Conservation (phyloP, 1,140 invertebrate species). For the Meloidogyne chitwoodi region DNA sequence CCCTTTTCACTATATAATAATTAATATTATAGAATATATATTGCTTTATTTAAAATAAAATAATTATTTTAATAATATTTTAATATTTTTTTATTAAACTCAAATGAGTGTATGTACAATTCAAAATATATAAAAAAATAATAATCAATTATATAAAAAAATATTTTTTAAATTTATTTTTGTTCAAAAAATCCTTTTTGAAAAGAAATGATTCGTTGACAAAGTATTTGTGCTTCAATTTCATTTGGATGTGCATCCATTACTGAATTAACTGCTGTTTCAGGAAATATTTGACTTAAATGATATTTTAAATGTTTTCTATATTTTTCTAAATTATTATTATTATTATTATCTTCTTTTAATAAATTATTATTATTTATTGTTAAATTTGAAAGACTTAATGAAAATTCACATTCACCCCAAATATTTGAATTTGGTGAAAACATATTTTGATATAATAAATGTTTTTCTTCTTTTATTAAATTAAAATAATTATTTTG, state of each 20-base stretch:
- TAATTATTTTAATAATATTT: too few relatives aligned
- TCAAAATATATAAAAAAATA: too few relatives aligned
- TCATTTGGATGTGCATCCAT: constrained; percentile 52
- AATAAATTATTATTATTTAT: not conserved
- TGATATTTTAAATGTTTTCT: constrained; percentile 37
- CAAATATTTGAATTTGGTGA: not conserved
- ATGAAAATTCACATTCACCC: constrained; percentile 21
- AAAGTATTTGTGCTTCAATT: constrained; percentile 45
- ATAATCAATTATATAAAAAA: too few relatives aligned
- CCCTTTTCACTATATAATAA: not conserved
- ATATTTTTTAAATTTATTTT: too few relatives aligned
- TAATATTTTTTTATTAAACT: too few relatives aligned
- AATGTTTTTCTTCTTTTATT: too few relatives aligned
- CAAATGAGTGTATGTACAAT: too few relatives aligned
- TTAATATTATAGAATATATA: too few relatives aligned
- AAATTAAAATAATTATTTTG: not conserved
- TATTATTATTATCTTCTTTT: not conserved
- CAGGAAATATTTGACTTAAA: constrained; percentile 46
- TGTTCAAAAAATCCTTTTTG: constrained; percentile 37
- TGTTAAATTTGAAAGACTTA: not conserved
- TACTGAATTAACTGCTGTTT: constrained; percentile 42
- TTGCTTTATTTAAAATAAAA: too few relatives aligned
- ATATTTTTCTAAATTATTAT: constrained; percentile 15
- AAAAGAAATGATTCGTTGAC: constrained; percentile 47
- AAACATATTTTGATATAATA: not conserved